Conservation (phyloP, 2,888 invertebrate genomes). For the Drosophila infuscata region DNA sequence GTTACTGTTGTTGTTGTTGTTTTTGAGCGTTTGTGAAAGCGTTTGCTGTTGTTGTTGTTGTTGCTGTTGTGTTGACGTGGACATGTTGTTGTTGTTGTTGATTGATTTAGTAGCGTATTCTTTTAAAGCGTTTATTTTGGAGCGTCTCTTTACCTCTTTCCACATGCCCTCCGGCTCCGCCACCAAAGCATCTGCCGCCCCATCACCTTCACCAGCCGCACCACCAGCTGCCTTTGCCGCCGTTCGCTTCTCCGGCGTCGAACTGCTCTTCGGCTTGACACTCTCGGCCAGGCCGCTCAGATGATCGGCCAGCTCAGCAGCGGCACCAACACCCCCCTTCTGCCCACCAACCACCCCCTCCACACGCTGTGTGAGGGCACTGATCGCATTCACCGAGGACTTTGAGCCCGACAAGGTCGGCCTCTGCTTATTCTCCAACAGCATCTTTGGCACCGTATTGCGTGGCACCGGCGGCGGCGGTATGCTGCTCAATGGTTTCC, state of each 20-base stretch:
- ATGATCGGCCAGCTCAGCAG: slow-evolving; percentile 82
- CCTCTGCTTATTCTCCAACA: slow-evolving; percentile 73
- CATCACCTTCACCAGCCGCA: slow-evolving; percentile 35
- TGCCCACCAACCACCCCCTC: slow-evolving; percentile 62
- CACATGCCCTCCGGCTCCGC: slow-evolving; percentile 83
- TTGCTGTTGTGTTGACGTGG: slow-evolving; percentile 58
- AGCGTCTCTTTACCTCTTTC: slow-evolving; percentile 88
- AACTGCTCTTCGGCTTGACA: slow-evolving; percentile 76
- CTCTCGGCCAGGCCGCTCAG: slow-evolving; percentile 83
- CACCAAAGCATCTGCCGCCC: slow-evolving; percentile 67
- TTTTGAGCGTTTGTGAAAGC: slow-evolving; percentile 81
- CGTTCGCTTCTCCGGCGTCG: slow-evolving; percentile 71
- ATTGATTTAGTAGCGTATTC: slow-evolving; percentile 83
- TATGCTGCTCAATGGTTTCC: slow-evolving; percentile 88
- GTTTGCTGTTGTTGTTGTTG: slow-evolving; percentile 68
- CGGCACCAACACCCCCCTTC: slow-evolving; percentile 62
- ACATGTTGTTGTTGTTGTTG: slow-evolving; percentile 68
- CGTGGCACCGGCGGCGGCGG: slow-evolving; percentile 90
- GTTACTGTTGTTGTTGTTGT: slow-evolving; percentile 62
- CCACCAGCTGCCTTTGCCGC: slow-evolving; percentile 37
- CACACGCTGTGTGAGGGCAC: slow-evolving; percentile 81
- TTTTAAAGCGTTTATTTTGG: slow-evolving; percentile 86
- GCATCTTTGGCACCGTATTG: slow-evolving; percentile 84
- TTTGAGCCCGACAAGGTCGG: slow-evolving; percentile 50
- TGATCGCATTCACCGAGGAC: slow-evolving; percentile 74